Base-by-base conservation (phyloP, 2,113 vertebrate species). In the Pelusios castaneus region DNA sequence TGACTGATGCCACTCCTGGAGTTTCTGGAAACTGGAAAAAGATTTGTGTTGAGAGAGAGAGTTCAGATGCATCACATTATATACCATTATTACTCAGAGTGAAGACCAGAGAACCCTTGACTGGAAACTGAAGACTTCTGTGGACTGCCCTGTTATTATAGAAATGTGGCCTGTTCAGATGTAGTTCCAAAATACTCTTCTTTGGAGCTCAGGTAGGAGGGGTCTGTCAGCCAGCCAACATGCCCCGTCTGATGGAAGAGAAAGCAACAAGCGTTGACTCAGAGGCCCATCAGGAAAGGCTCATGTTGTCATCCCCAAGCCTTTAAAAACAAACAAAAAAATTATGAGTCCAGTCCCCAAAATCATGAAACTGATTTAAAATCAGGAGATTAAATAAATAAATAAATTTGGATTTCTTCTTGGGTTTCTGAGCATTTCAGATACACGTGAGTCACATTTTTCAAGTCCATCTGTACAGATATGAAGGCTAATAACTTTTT, bases 1-100 rank as follows among this genome's bases (percentile, higher is more conserved):
- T 55, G 63, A 67, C 87, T n/a, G 90, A 75, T 92, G 91, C 89
- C 91, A 87, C 63, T 89, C 84, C 73, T 55, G 54, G 45, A 77
- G 87, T 55, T 91, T 49, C 85, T 96, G 89, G 84, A 94, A 89
- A 89, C 8, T 89, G 10, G 60, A 92, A 63, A 93, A 92, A 91
- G 87, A 94, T 92, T 78, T 95, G 87, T 87, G 49, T 82, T 86
- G 86, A 88, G 79, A 92, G 77, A 89, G 77, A 89, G 95, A 90
- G 73, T 87, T 22, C 82, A 94, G 82, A 82, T 91, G 84, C 88
- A 56, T 34, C 89, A 85, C 70, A 81, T 77, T 84, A 89, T 91
- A 38, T 55, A 38, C 52, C 25, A 34, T 24, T 52, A 25, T 92
- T 92, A 67, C 87, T 95, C 73, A 22, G 54, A 84, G 25, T 19